These are phyloP conservation scores for Pandion haliaetus DNA, from an alignment of 2,113 vertebrate genomes.

Conservation along the genomic window DNA sequence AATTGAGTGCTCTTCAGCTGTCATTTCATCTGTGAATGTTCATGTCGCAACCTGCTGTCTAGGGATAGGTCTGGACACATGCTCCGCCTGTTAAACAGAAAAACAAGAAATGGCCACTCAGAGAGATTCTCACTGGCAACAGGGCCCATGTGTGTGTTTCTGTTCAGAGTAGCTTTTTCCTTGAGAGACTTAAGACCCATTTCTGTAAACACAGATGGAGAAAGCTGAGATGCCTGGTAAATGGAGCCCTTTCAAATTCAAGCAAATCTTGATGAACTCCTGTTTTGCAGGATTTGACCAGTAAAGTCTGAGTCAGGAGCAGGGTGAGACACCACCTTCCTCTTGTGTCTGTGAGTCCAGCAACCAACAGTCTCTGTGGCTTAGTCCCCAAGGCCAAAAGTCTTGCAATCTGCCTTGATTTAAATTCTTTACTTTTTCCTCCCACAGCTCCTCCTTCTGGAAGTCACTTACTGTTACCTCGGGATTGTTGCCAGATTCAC, in stretches of 20 bases:
- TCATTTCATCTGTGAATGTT: background rate
- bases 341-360: background rate
- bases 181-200: background rate
- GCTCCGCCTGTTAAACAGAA: background rate
- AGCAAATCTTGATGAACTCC: conserved; percentile 5
- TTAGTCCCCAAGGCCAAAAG: background rate
- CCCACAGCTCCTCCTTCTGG: conserved; percentile 12
- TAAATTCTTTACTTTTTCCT: conserved; percentile 15
- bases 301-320: background rate
- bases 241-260: background rate
- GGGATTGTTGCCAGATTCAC: background rate
- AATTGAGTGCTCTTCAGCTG: background rate
- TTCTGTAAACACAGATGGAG: conserved; percentile 22
- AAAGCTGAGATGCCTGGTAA: conserved; percentile 35
- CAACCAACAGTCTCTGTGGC: background rate
- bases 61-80: background rate
- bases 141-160: background rate
- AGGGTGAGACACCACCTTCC: background rate
- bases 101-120: background rate
- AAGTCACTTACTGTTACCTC: background rate
- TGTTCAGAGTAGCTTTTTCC: background rate
- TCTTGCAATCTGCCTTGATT: background rate
- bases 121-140: background rate
- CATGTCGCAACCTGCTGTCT: background rate
- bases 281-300: background rate